phyloP scores from a whole-genome alignment of 1,140 invertebrate genomes.

The Bombus pyrosoma region DNA sequence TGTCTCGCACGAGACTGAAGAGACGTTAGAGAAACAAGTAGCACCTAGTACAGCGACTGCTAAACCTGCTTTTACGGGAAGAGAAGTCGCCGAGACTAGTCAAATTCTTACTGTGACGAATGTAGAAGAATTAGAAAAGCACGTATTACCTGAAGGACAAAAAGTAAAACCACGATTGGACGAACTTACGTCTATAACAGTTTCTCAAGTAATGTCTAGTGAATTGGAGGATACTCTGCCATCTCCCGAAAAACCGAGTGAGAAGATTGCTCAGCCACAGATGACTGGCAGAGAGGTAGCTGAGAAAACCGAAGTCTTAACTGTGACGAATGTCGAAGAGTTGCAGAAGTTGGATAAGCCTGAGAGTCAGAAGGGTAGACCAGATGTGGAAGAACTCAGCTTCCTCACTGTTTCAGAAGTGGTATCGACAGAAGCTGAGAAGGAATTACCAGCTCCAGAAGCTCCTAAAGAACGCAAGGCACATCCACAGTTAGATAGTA shows the following conservation, averaged over 20 bases:
- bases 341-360: constrained; percentile 59
- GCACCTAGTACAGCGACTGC: constrained; percentile 61
- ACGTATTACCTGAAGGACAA: constrained; percentile 62
- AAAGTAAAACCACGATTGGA: constrained; percentile 70
- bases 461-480: constrained; percentile 65
- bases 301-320: constrained; percentile 68
- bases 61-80: constrained; percentile 60
- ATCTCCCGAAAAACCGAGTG: constrained; percentile 52
- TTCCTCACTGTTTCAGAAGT: constrained; percentile 71
- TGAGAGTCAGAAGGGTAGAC: constrained; percentile 55
- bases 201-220: constrained; percentile 73
- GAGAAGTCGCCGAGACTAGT: constrained; percentile 74
- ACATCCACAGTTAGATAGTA: constrained; percentile 61
- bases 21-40: constrained; percentile 46
- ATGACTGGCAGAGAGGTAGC: constrained; percentile 69
- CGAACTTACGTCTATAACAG: constrained; percentile 71
- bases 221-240: constrained; percentile 74
- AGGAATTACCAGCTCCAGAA: constrained; percentile 54
- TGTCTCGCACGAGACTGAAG: constrained; percentile 68
- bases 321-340: constrained; percentile 65
- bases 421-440: constrained; percentile 70
- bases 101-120: constrained; percentile 66
- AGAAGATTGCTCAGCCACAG: constrained; percentile 66
- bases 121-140: constrained; percentile 64
- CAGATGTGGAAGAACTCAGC: constrained; percentile 69